Conservation (phyloP, 2,797 vertebrate species). For the Leptatherina wallacei region DNA sequence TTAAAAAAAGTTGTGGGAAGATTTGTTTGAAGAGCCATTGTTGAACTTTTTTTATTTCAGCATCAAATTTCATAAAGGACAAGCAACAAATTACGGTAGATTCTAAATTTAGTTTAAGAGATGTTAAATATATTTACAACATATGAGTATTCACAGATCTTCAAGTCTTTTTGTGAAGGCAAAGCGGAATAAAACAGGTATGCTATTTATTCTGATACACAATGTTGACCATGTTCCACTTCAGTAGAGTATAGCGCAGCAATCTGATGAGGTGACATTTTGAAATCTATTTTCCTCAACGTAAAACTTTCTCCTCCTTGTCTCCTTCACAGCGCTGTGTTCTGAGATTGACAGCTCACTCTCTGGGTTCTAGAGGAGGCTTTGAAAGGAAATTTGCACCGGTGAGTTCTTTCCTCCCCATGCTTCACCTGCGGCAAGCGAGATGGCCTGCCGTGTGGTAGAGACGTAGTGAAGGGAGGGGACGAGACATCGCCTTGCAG, state of each 20-base stretch:
- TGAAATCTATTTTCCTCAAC: slow-evolving; percentile 79
- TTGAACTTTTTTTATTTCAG: background rate
- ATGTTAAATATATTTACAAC: background rate
- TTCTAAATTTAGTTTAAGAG: slow-evolving; percentile 4
- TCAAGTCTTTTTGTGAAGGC: slow-evolving; percentile 17
- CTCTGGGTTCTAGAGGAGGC: slow-evolving; percentile 64
- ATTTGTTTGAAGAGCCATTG: slow-evolving; percentile 5
- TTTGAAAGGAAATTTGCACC: slow-evolving; percentile 81
- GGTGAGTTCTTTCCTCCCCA: slow-evolving; percentile 68
- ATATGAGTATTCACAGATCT: background rate
- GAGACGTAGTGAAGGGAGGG: slow-evolving; percentile 58
- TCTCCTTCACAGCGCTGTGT: slow-evolving; percentile 73
- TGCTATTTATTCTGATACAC: slow-evolving; percentile 66
- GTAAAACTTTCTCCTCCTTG: slow-evolving; percentile 71
- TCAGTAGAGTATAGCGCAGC: slow-evolving; percentile 55
- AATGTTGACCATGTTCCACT: slow-evolving; percentile 70
- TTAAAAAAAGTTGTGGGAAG: background rate
- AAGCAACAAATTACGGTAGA: background rate
- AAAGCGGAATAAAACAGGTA: slow-evolving; percentile 50
- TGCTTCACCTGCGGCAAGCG: slow-evolving; percentile 77
- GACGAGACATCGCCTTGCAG: slow-evolving; percentile 75
- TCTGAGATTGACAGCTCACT: slow-evolving; percentile 82
- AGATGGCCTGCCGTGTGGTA: slow-evolving; percentile 71
- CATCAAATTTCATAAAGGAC: background rate
- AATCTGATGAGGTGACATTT: slow-evolving; percentile 77